Evolutionary conservation across 2,797 vertebrate species (phyloP), one percentile per base, ranked within the genome.

Genomic region (Todus mexicanus): DNA sequence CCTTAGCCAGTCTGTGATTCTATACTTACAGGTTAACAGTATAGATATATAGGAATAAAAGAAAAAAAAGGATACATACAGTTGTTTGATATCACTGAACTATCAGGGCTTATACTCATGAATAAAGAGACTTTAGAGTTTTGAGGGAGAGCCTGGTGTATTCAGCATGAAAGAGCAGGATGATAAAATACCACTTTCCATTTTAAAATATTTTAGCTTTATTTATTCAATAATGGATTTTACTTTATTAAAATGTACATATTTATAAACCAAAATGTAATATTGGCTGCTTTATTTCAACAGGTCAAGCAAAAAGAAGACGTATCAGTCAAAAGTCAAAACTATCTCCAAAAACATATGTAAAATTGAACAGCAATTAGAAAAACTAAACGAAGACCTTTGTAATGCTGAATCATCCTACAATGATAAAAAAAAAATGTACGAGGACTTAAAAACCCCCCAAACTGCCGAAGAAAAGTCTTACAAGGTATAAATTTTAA

Each of bases 281-380:
- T 12, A 48, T 72, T 87, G 45, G 8, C 54, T 74, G 25, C 14
- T 50, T 70, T 70, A 20, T 92, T 87, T 80, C 42, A 82, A 93
- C 68, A 98, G 97, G 70, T n/a, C 96, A 86, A 96, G 8, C 76
- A 93, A 59, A 83, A 97, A 94, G 35, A 97, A 94, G 35, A 31
- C 26, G 0, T 50, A 91, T 94, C 92, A 92, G 29, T 77, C 92
- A 63, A 98, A 98, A 96, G 96, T 96, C 23, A 92, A 97, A 81
- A 86, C 86, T 85, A 97, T 98, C 94, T 61, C 95, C 60, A 96
- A 97, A 96, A 93, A 93, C 93, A 97, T 98, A 73, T 45, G 23
- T 83, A 93, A 97, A 94, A 97, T 97, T 93, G 97, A 98, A 66
- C 91, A 97, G 33, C 95, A 97, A 89, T 95, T 97, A 96, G 97